Evolutionary conservation across 2,888 invertebrate genomes (phyloP).

Genomic region (Trichopria drosophilae): DNA sequence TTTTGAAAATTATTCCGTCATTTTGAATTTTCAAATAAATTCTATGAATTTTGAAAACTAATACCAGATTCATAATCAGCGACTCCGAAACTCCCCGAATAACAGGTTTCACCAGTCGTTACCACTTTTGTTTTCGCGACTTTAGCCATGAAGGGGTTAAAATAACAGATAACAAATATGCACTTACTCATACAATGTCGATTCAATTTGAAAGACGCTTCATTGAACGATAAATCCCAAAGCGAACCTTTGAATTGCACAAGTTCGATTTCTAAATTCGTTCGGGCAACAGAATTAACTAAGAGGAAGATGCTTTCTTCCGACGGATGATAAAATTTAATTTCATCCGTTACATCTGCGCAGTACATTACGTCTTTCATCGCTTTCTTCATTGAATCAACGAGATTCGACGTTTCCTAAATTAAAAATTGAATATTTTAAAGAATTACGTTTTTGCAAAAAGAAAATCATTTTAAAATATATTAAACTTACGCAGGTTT

Average conservation of each 20-base stretch:
- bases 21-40: too few species aligned
- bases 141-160: too few species aligned
- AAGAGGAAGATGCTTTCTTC: conserved; percentile 84
- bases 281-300: conserved; percentile 85
- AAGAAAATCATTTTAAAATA: neutral
- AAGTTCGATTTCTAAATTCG: conserved; percentile 90
- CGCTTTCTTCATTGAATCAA: conserved; percentile 86
- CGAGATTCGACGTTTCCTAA: conserved; percentile 72
- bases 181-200: conserved; percentile 78
- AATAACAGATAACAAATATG: too few species aligned
- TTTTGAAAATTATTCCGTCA: too few species aligned
- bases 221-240: conserved; percentile 58
- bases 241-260: conserved; percentile 87
- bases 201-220: conserved; percentile 69
- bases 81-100: too few species aligned
- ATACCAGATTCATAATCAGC: too few species aligned
- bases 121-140: too few species aligned
- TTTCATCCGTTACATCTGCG: too few species aligned
- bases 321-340: too few species aligned
- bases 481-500: conserved; percentile 64
- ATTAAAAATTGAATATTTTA: conserved; percentile 18
- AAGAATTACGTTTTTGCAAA: conserved; percentile 2
- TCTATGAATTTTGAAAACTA: too few species aligned
- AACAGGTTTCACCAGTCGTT: too few species aligned
- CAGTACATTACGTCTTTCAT: conserved; percentile 98